Conservation (phyloP, 2,113 vertebrate genomes). For the Oryzias melastigma region DNA sequence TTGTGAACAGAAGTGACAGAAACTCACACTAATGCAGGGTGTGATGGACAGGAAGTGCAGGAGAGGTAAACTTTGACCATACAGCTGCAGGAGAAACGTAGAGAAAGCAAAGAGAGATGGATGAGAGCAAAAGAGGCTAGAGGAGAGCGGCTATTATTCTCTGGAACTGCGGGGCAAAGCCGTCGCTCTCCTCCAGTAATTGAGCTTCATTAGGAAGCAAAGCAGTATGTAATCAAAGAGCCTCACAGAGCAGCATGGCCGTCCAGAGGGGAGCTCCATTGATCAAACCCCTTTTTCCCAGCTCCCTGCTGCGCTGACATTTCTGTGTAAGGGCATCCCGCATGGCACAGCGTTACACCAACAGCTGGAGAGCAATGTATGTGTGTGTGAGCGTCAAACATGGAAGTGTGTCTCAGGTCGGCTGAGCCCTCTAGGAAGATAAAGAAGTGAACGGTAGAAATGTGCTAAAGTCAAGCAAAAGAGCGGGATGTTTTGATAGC, state of each 20-base stretch:
- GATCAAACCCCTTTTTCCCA: slow-evolving; percentile 70
- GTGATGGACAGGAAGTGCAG: no score
- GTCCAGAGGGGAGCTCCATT: slow-evolving; percentile 58
- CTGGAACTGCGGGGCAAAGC: slow-evolving; percentile 59
- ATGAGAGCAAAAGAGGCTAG: slow-evolving; percentile 10
- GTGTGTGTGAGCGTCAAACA: slow-evolving; percentile 1
- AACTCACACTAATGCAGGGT: no score
- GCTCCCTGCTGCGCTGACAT: slow-evolving; percentile 70
- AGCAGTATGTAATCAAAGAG: slow-evolving; percentile 73
- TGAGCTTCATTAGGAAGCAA: slow-evolving; percentile 69
- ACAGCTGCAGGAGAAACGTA: no score
- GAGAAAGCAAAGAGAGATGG: no score
- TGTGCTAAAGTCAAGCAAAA: background rate
- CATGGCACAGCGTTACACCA: slow-evolving; percentile 47
- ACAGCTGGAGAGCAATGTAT: slow-evolving; percentile 56
- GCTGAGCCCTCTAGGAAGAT: background rate
- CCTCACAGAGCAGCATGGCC: slow-evolving; percentile 39
- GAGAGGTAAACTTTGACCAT: no score
- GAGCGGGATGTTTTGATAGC: background rate
- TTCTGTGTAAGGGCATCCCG: slow-evolving; percentile 63
- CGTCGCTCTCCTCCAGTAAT: slow-evolving; percentile 54
- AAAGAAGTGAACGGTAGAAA: background rate
- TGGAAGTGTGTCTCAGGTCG: no score
- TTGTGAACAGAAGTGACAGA: no score
- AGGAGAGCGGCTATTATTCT: slow-evolving; percentile 35